Base-by-base conservation (phyloP, 2,113 vertebrate species). In the Uria aalge region DNA sequence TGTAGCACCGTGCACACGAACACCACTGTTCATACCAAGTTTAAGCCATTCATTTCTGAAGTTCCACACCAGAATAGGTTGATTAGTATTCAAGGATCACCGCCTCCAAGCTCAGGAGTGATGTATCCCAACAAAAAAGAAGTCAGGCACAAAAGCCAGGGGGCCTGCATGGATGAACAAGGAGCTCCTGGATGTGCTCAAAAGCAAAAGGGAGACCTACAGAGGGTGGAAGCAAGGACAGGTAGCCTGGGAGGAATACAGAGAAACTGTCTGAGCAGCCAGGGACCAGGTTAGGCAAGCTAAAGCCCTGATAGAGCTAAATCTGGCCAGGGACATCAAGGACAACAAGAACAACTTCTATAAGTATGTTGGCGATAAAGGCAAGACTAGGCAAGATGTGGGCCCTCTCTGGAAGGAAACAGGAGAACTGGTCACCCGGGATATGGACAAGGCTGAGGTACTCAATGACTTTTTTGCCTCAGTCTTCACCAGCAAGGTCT, bases 1-100 rank as follows among this genome's bases (percentile, higher is more conserved):
- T 22, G 41, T 21, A 73, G 32, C 36, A 32, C 14, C 1, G 1
- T 9, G 11, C 67, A 19, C 6, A 5, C 0, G 10, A 43, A 20
- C 36, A 48, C n/a, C 45, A 9, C 32, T 41, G 3, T 45, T 84
- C 4, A 0, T 8, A 15, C 5, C 14, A 12, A 24, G 16, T 13
- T 24, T 40, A 53, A 83, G 62, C 30, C 27, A 8, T 79, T 64
- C 1, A 15, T 74, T 84, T 59, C 12, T 26, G 6, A 48, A 43
- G 32, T 64, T 50, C 32, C 13, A 5, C 21, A 15, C 66, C 32
- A 50, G 47, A 57, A 32, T 17, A 56, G 22, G 30, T 66, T 1
- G 2, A 57, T 26, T 38, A 62, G 15, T 26, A 38, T 62, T 62
- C 59, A 38, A 16, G 59, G n/a, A 62, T 62, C n/a, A 24, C 14